These are phyloP conservation scores for Harmothoe impar DNA, from an alignment of 2,888 invertebrate genomes.

Conservation along the genomic window DNA sequence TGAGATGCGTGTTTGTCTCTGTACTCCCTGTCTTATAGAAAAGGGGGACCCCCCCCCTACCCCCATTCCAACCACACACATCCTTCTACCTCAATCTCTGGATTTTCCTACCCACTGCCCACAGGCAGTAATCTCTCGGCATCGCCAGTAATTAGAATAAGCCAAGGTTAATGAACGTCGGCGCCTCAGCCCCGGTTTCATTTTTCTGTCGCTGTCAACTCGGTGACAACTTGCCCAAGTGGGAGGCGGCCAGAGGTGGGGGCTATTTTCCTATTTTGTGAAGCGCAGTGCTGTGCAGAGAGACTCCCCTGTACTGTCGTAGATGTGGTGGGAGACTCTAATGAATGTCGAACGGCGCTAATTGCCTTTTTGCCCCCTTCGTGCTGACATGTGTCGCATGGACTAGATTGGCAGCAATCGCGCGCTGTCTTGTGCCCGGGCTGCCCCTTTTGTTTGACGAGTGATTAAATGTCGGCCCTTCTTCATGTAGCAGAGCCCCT, in stretches of 20 bases:
- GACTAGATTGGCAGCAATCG: constrained; percentile 31
- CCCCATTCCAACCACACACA: too few species aligned
- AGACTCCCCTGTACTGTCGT: neutral
- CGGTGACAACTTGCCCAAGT: constrained; percentile 4
- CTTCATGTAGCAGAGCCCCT: neutral
- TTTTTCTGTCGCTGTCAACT: constrained; percentile 40
- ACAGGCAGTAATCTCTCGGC: constrained; percentile 1
- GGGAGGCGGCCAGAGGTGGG: neutral
- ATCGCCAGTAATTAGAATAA: constrained; percentile 19
- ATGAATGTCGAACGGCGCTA: constrained; percentile 24
- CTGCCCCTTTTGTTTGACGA: constrained; percentile 14
- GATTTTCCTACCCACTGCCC: neutral
- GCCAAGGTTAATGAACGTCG: constrained; percentile 27
- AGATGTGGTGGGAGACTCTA: neutral
- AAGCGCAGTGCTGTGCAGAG: neutral
- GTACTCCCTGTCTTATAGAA: neutral
- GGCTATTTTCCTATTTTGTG: constrained; percentile 16
- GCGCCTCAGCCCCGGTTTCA: neutral
- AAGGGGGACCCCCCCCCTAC: neutral
- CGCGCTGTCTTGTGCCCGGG: neutral
- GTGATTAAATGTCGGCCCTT: constrained; percentile 19
- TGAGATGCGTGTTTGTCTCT: neutral
- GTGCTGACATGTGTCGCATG: constrained; percentile 37
- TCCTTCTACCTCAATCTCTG: neutral
- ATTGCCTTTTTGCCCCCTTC: constrained; percentile 42